Evolutionary conservation across 2,888 invertebrate genomes (phyloP), one percentile per base, ranked within the genome.

Genomic region (Pristionchus exspectatus): DNA sequence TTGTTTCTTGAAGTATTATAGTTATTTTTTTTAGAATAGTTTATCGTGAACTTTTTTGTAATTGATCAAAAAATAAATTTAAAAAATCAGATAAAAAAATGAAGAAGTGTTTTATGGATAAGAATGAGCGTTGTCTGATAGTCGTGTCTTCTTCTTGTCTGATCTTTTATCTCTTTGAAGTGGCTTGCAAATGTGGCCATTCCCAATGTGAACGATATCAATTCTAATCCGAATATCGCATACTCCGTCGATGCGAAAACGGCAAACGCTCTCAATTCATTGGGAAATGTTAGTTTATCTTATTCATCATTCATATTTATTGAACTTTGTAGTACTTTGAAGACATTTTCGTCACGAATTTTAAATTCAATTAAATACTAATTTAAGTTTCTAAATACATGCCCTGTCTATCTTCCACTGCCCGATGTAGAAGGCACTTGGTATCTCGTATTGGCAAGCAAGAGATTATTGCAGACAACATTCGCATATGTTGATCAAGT

Each of bases 321-420:
- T 18, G 12, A 54, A 54, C 54, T 66, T 24, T 27, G 2, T 16
- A 66, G 14, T 10, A 30, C 14, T 5, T 27, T n/a, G 50, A 38
- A 10, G 18, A n/a, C 69, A n/a, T 3, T 21, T 87, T 24, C 10
- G 5, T 14, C 18, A 5, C 59, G 21, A 18, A 59, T 59, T 21
- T 59, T 24, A 18, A 56, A 1, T 4, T 50, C 21, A 21, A 21
- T 24, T 18, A 84, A 84, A 86, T 59, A n/a, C 5, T 18, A 24
- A 9, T n/a, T 88, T 81, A 59, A 88, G 88, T 88, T 88, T 50
- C 88, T 88, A 7, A 88, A 88, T 63, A 56, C 88, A 10, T 88
- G 88, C 38, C 88, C 88, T 16, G 44, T 81, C 24, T 88, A 88
- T n/a, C 63, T 88, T 0, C 88, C 88, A 1, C 38, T 88, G 14